Evolutionary conservation across 1,140 invertebrate species (phyloP), one percentile per base, ranked within the genome.

Genomic region (Mamestra configurata): DNA sequence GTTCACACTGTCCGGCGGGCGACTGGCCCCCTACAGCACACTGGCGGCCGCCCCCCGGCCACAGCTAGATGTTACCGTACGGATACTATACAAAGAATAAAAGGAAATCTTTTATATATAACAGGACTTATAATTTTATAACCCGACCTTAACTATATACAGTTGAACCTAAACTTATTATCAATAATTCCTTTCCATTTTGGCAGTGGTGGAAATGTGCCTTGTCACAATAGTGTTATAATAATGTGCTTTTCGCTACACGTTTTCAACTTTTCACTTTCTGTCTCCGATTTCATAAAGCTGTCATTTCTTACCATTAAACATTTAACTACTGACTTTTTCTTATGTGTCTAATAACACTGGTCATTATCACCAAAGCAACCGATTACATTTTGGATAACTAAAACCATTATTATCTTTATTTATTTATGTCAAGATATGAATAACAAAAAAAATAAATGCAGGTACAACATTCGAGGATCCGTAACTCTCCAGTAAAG

Each of bases 401-500:
- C 90, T 91, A 87, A 89, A 91, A 89, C 83, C 88, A 89, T 90
- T 88, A 92, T 64, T 76, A 92, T 89, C 88, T 88, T 91, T 92
- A 92, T 92, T 76, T 92, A 93, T 91, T 91, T 93, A 93, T 93
- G 91, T 94, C 92, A 92, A 95, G 83, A 84, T 86, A 85, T 85
- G 90, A 93, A 89, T 89, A 94, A 93, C 53, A 89, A 91, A 94
- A 93, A 90, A 92, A 93, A 93, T 95, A 95, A 95, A 95, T 95
- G 94, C 95, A 95, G 95, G 95, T 95, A 95, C 95, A 95, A 95
- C 90, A 95, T 94, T 95, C 95, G 94, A 95, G 95, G 94, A 95
- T 94, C 89, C 87, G 83, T 90, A 90, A 93, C 94, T 95, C 94
- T 94, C 93, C 89, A 91, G 89, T 93, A 91, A 90, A 93, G 86